Evolutionary conservation across 2,797 vertebrate genomes (phyloP), one percentile per base, ranked within the genome.

Genomic region (Bovichtus variegatus): DNA sequence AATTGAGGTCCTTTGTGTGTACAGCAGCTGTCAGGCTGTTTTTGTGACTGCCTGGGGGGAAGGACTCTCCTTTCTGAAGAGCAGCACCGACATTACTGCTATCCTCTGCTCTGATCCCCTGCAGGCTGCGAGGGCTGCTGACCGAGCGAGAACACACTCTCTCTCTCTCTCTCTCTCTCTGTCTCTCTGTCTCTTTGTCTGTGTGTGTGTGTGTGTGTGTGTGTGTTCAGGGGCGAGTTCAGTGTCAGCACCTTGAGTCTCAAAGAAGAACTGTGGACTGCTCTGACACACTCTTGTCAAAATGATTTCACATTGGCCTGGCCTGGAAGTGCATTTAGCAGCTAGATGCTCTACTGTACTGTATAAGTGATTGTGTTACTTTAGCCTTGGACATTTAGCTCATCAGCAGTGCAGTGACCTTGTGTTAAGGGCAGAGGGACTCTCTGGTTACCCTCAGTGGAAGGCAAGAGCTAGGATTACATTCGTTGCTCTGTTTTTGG

Each of bases 391-490:
- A 63, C 68, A 80, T 80, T 76, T 77, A 55, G 81, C 81, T 89
- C 80, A 88, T 92, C 92, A 91, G 86, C 76, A 82, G 74, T 46
- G 73, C 81, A 49, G 53, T 91, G 89, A 91, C 91, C 91, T 93
- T 93, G 89, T 88, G 62, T 51, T 83, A 47, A 86, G 83, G 91
- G 80, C 89, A 84, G 65, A 79, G 82, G 58, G 75, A 74, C 73
- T 80, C 82, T 92, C 83, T 78, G 82, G 83, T 92, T 92, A 87
- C 88, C 38, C 65, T 71, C 61, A 57, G 62, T 76, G 70, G 62
- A 82, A 84, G 64, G 29, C 44, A 49, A 80, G 78, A 68, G 62
- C 71, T 78, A 78, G 71, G 61, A 74, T 89, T 83, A 87, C 87
- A 80, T 70, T 70, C 13, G 21, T 84, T 53, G 73, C 78, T 88